These are phyloP conservation scores for Rutilus rutilus DNA, from an alignment of 2,113 vertebrate genomes.

Conservation along the genomic window DNA sequence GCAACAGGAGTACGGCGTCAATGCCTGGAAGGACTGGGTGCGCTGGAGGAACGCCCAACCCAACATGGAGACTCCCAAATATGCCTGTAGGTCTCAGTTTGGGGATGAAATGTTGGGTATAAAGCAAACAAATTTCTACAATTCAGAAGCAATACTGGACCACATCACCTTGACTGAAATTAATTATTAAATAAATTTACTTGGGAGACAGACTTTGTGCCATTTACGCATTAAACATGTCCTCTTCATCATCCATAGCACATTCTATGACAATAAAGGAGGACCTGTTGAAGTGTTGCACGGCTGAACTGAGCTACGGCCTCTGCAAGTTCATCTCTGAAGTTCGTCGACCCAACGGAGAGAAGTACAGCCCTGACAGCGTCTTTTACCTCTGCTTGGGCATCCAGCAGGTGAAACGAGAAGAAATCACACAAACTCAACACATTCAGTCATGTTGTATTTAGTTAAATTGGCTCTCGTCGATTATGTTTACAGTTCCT, in stretches of 20 bases:
- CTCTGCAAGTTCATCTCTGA: slow-evolving; percentile 93
- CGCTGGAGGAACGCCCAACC: slow-evolving; percentile 89
- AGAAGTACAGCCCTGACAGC: slow-evolving; percentile 90
- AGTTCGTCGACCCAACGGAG: slow-evolving; percentile 89
- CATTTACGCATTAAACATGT: background rate
- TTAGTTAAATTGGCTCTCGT: background rate
- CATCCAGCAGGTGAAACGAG: slow-evolving; percentile 87
- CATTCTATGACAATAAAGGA: slow-evolving; percentile 88
- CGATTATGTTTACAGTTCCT: slow-evolving; percentile 79
- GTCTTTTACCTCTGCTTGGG: slow-evolving; percentile 98
- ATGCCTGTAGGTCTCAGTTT: slow-evolving; percentile 73
- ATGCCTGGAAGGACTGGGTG: slow-evolving; percentile 96
- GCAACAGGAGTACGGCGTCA: slow-evolving; percentile 90
- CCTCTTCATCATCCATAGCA: slow-evolving; percentile 69
- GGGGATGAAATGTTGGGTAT: too few species aligned
- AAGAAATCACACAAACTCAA: background rate
- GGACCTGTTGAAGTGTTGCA: slow-evolving; percentile 90
- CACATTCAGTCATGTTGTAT: background rate
- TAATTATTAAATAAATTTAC: too few species aligned
- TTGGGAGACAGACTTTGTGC: background rate
- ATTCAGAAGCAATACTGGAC: background rate
- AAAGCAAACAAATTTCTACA: background rate
- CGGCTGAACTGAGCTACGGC: slow-evolving; percentile 92
- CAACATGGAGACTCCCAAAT: slow-evolving; percentile 82
- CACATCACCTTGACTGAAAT: background rate